Evolutionary conservation across 2,113 vertebrate species (phyloP), one percentile per base, ranked within the genome.

Genomic region (Phasianus colchicus): DNA sequence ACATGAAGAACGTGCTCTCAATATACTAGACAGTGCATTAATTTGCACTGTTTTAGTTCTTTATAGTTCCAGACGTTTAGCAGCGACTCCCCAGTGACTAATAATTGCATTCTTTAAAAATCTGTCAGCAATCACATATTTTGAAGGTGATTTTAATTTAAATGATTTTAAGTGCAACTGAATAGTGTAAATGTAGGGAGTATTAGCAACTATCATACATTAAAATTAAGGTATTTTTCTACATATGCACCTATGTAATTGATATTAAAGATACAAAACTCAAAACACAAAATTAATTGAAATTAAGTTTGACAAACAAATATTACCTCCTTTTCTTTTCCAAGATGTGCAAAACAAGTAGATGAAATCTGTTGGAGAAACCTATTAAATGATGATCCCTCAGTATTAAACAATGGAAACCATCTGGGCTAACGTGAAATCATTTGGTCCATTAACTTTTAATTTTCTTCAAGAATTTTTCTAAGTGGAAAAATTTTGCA

Each of bases 141-240:
- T 71, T 65, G 30, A 90, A 77, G 54, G 38, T 0, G 8, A 85
- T 79, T 88, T 93, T 87, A 82, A 87, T 94, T 84, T 82, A 79
- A 87, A 54, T 75, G 57, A 85, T n/a, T 32, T 55, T 85, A 94
- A 76, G 63, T 79, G 57, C 11, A 88, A 57, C 30, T 12, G 14
- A 34, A 55, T 76, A 78, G 22, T 70, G 30, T 82, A 89, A 78
- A 82, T 1, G 7, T 74, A 85, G 71, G 75, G 88, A 83, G 58
- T 72, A 69, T 25, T 67, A 87, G 8, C 86, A 89, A 20, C 5
- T 10, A 61, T 13, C 12, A 10, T 69, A 60, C 29, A 90, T 79
- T 67, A 75, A 88, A 75, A 85, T 45, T 7, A 88, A 61, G 48
- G 43, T 58, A 75, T 73, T 72, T 42, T 89, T 61, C 24, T 52